Conservation (phyloP, 2,888 invertebrate species). For the Myopa testacea region DNA sequence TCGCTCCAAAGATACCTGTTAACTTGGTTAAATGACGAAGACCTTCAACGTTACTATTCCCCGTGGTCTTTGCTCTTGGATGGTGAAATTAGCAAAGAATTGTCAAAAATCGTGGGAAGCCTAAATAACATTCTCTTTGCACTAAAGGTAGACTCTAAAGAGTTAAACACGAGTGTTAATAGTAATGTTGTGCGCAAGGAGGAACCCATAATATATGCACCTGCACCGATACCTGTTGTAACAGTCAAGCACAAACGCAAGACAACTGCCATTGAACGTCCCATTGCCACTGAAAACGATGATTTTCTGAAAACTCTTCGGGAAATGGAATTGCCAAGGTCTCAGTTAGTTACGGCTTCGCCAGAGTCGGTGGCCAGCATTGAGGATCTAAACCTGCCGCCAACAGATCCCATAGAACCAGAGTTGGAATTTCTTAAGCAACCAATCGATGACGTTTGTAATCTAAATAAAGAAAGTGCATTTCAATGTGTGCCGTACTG, state of each 20-base stretch:
- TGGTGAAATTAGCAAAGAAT: conserved; percentile 80
- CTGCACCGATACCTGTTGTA: conserved; percentile 71
- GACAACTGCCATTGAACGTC: conserved; percentile 57
- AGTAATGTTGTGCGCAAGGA: conserved; percentile 60
- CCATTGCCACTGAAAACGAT: conserved; percentile 59
- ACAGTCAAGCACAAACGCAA: conserved; percentile 50
- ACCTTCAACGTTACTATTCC: conserved; percentile 81
- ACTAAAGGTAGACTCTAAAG: conserved; percentile 87
- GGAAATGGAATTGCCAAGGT: background rate
- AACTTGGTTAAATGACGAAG: conserved; percentile 77
- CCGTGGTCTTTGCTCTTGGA: conserved; percentile 87
- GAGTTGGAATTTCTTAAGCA: conserved; percentile 59
- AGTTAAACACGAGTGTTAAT: conserved; percentile 73
- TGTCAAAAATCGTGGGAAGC: conserved; percentile 89
- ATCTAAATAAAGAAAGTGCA: background rate
- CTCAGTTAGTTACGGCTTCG: conserved; percentile 33
- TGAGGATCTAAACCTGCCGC: conserved; percentile 26
- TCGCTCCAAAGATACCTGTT: conserved; percentile 86
- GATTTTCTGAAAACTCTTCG: conserved; percentile 53
- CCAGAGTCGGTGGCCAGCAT: conserved; percentile 37
- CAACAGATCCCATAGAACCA: conserved; percentile 59
- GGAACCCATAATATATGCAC: conserved; percentile 80
- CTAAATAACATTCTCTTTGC: conserved; percentile 93
- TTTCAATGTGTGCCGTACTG: background rate
- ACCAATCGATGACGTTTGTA: conserved; percentile 50